phyloP scores from a whole-genome alignment of 2,888 invertebrate species.

The Aphelenchoides bicaudatus region DNA sequence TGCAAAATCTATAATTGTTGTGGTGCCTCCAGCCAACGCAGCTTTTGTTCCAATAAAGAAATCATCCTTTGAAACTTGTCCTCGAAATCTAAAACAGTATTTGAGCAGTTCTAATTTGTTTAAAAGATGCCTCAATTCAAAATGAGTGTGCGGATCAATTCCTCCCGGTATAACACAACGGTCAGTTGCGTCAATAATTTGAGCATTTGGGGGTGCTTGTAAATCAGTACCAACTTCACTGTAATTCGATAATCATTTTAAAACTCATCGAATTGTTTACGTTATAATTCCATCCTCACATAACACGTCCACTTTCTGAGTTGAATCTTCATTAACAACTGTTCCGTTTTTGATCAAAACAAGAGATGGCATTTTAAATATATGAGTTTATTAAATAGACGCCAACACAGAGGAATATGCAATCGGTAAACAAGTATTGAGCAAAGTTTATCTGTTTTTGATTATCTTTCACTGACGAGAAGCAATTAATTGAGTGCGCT shows the following conservation, averaged over 20 bases:
- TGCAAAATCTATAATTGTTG: conserved; percentile 62
- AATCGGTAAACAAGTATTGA: no score
- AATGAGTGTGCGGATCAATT: conserved; percentile 85
- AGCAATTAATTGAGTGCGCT: no score
- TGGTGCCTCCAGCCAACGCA: conserved; percentile 89
- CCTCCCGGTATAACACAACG: conserved; percentile 41
- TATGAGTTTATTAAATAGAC: no score
- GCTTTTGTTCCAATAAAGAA: conserved; percentile 95
- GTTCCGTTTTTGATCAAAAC: conserved; percentile 86
- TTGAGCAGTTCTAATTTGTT: no score
- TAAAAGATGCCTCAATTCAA: no score
- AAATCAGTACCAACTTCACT: conserved; percentile 24
- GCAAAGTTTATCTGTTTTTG: no score
- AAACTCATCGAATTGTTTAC: conserved; percentile 34
- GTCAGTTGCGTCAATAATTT: conserved; percentile 80
- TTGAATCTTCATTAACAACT: conserved; percentile 86
- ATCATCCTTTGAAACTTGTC: conserved; percentile 77
- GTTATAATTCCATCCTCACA: conserved; percentile 94
- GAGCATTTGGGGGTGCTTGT: conserved; percentile 36
- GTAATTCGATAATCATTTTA: conserved; percentile 12
- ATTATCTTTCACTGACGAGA: no score
- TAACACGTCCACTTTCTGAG: conserved; percentile 85
- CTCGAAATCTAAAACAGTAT: conserved; percentile 95
- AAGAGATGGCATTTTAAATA: no score
- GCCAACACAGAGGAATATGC: no score